Base-by-base conservation (phyloP, 2,888 invertebrate species). In the Dolichomitus sp. region DNA sequence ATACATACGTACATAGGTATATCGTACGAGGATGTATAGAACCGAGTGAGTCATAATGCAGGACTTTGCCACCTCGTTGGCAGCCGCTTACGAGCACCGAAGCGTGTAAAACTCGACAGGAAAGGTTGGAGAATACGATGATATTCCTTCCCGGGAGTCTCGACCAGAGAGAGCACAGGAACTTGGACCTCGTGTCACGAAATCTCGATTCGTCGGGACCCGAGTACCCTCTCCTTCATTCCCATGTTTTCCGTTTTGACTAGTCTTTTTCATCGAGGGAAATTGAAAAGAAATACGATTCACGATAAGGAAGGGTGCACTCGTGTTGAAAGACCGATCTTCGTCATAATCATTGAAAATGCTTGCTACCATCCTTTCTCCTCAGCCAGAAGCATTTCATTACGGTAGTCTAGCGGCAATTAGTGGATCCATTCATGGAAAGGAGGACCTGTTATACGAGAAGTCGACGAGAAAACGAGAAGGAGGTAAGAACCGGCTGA, bases 31-130 rank as follows among this genome's bases (percentile, higher is more conserved):
- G 42, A 66, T 68, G 68, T 76, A 59, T 48, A 23, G 27, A 45
- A 63, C 42, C 23, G 54, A 68, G 69, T 23, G 63, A 78, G 73
- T 74, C 78, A 70, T 77, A 74, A 82, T 78, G 57, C 78, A 65
- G 68, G 74, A 74, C 78, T 82, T 82, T 78, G 81, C 74, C 78
- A 78, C 69, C 78, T 78, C 78, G 81, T 70, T 70, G 78, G 78
- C 50, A 81, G 74, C 57, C 73, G 63, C 74, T 78, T 74, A 82
- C 74, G 74, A 78, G 52, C 57, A 78, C 42, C 50, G 69, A 74
- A 69, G 74, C 69, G 74, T 78, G 81, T 74, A 81, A 81, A 81
- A 63, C 78, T 74, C 74, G 81, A 59, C 42, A 42, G 23, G 69
- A 74, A 69, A 74, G 78, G 65, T 78, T 27, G 23, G 63, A 63